phyloP scores from a whole-genome alignment of 2,888 invertebrate genomes.

The Fragum sueziense region DNA sequence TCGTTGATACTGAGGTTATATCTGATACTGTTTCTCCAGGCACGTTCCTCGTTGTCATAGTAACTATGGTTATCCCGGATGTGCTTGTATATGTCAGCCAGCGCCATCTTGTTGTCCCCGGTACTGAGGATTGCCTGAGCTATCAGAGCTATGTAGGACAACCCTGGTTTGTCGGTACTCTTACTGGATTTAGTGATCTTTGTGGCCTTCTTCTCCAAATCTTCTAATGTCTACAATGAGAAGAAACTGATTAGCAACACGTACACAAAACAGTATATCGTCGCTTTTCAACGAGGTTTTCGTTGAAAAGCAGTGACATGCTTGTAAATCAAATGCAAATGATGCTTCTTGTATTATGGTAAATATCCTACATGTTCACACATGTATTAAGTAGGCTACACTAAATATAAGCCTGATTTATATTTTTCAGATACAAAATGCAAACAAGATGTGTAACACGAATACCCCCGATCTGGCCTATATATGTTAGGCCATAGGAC shows the following conservation, averaged over 20 bases:
- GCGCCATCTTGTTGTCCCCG: slow-evolving; percentile 73
- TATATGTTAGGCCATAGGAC: too few relatives aligned
- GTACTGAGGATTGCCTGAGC: slow-evolving; percentile 78
- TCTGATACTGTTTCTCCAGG: slow-evolving; percentile 80
- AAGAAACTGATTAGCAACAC: not conserved
- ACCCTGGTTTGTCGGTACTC: slow-evolving; percentile 69
- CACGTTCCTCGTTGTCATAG: slow-evolving; percentile 75
- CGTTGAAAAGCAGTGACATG: too few relatives aligned
- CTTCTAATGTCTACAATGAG: slow-evolving; percentile 42
- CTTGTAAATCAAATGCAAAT: too few relatives aligned
- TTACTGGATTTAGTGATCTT: slow-evolving; percentile 19
- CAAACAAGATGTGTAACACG: too few relatives aligned
- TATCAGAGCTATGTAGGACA: slow-evolving; percentile 80
- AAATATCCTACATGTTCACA: too few relatives aligned
- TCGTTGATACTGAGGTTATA: slow-evolving; percentile 80
- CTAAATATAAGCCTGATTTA: too few relatives aligned
- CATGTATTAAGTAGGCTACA: too few relatives aligned
- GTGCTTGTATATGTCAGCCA: slow-evolving; percentile 80
- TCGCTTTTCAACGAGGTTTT: too few relatives aligned
- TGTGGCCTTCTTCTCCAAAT: slow-evolving; percentile 57
- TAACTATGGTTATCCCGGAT: slow-evolving; percentile 77
- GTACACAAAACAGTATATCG: too few relatives aligned
- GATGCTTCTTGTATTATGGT: too few relatives aligned
- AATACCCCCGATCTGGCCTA: too few relatives aligned
- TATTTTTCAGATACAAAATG: too few relatives aligned